phyloP scores from a whole-genome alignment of 1,140 invertebrate genomes.

The Tribolium castaneum region DNA sequence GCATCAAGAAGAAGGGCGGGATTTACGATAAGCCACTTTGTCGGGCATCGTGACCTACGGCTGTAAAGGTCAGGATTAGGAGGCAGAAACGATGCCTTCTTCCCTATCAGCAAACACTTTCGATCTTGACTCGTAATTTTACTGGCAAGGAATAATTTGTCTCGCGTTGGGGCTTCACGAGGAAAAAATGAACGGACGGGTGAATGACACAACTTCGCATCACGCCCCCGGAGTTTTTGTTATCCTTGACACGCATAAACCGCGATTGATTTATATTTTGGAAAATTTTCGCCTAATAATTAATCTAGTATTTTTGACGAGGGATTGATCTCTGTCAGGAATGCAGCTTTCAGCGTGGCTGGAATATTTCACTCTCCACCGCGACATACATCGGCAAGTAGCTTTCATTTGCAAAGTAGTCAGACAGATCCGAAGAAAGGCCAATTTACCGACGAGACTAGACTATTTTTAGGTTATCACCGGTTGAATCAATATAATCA shows the following conservation, averaged over 20 bases:
- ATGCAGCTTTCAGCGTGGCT: not conserved
- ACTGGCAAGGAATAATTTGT: not conserved
- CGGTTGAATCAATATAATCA: conserved; percentile 31
- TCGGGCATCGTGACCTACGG: conserved; percentile 25
- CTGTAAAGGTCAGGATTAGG: conserved; percentile 33
- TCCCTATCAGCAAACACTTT: not conserved
- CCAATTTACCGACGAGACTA: conserved; percentile 13
- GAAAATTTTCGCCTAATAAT: not conserved
- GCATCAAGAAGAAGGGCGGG: conserved; percentile 25
- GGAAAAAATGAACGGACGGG: conserved; percentile 1
- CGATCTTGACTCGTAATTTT: not conserved
- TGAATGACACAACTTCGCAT: conserved; percentile 2
- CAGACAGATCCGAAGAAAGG: conserved; percentile 14
- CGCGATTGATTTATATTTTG: not conserved
- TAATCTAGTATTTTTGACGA: too few relatives aligned
- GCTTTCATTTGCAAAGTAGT: conserved; percentile 34
- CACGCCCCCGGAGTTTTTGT: not conserved
- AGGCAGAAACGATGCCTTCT: not conserved
- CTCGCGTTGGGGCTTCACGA: not conserved
- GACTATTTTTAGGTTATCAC: conserved; percentile 26
- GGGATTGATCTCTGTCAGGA: not conserved
- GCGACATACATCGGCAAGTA: not conserved
- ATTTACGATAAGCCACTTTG: conserved; percentile 35
- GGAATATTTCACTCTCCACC: conserved; percentile 4
- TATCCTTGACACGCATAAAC: conserved; percentile 4